Percentiles rank a stretch among this genome's conserved stretches.
Conservation (phyloP, 2,113 vertebrate genomes). For the Onychostruthus taczanowskii region DNA sequence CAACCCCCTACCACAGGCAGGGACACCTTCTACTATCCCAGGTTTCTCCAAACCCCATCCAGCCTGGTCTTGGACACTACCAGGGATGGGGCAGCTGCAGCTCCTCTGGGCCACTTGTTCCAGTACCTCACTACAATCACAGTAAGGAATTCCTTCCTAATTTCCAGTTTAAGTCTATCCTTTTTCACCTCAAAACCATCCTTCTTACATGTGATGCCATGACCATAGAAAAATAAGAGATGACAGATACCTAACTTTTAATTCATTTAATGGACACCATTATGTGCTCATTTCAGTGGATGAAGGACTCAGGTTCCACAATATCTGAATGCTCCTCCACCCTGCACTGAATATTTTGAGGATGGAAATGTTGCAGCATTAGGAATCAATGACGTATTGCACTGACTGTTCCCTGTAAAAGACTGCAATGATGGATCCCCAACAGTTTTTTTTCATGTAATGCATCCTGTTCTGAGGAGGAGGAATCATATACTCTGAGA, state of each 20-base stretch:
- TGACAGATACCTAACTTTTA: not conserved
- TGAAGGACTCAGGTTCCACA: not conserved
- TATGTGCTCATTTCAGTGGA: not conserved
- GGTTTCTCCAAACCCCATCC: not conserved
- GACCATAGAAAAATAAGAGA: not conserved
- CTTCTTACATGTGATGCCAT: not conserved
- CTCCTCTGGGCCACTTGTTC: not conserved
- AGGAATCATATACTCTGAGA: not conserved
- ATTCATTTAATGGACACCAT: not conserved
- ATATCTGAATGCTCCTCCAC: not conserved
- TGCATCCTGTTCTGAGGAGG: slow-evolving; percentile 17
- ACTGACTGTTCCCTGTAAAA: not conserved
- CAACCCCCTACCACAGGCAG: not conserved
- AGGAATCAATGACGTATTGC: not conserved
- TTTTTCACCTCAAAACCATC: not conserved
- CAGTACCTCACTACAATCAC: not conserved
- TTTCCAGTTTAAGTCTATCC: not conserved
- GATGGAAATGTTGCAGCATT: not conserved
- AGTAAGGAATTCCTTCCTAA: not conserved
- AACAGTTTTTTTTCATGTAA: not conserved
- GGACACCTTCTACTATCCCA: not conserved
- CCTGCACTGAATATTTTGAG: not conserved
- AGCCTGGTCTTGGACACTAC: not conserved
- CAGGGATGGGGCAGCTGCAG: not conserved
- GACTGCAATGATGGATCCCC: not conserved